Percentiles rank a stretch among this genome's conserved stretches.
Conservation (phyloP, 2,797 vertebrate genomes). For the Molossus molossus region DNA sequence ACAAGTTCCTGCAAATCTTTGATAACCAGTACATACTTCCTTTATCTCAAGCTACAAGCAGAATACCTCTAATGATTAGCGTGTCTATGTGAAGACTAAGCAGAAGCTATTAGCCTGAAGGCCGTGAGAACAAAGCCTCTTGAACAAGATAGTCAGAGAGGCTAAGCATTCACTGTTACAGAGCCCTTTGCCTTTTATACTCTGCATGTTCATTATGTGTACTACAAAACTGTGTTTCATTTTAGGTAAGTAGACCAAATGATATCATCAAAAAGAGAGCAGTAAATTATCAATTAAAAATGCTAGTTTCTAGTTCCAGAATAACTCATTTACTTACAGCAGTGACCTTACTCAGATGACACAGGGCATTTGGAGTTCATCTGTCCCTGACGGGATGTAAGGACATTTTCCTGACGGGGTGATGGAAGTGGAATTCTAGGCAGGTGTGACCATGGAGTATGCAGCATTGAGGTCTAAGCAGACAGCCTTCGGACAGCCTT, state of each 20-base stretch:
- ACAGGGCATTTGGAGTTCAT: background rate
- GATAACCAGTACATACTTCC: background rate
- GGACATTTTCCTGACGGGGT: background rate
- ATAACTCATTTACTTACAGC: background rate
- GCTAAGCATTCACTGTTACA: background rate
- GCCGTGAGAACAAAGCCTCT: background rate
- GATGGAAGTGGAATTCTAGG: background rate
- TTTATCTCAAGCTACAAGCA: background rate
- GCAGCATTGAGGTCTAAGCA: background rate
- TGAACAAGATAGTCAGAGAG: background rate
- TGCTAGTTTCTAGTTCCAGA: background rate
- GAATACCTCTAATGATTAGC: background rate
- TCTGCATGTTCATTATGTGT: background rate
- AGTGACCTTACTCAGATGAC: background rate
- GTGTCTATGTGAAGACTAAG: background rate
- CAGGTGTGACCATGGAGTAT: background rate
- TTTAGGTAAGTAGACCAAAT: conserved; percentile 33
- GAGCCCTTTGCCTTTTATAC: background rate
- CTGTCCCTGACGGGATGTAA: background rate
- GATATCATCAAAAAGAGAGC: background rate
- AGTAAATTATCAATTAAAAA: background rate
- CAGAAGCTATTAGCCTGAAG: background rate
- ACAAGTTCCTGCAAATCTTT: background rate
- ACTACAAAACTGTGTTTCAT: background rate
- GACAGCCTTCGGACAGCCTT: background rate